phyloP scores from a whole-genome alignment of 2,797 vertebrate genomes.

The Takifugu rubripes region DNA sequence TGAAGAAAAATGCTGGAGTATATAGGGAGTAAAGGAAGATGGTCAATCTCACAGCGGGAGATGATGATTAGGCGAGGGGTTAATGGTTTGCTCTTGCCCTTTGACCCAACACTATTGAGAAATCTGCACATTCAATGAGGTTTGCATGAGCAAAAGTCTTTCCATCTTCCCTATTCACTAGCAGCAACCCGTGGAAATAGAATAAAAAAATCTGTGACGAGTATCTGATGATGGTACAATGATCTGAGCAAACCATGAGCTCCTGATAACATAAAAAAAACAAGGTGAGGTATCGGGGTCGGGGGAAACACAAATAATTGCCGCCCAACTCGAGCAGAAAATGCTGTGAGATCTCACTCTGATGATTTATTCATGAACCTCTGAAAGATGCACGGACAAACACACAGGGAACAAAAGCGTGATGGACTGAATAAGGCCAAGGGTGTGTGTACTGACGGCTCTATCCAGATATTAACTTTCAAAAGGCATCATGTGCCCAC shows the following conservation, averaged over 20 bases:
- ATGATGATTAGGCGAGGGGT: slow-evolving; percentile 44
- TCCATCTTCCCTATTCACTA: background rate
- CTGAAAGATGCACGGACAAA: slow-evolving; percentile 7
- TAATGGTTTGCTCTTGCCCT: too few relatives aligned
- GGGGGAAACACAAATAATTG: slow-evolving; percentile 11
- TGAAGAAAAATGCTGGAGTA: slow-evolving; percentile 61
- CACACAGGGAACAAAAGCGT: slow-evolving; percentile 41
- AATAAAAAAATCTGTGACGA: background rate
- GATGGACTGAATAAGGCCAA: slow-evolving; percentile 62
- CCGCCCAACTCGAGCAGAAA: slow-evolving; percentile 23
- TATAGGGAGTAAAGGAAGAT: slow-evolving; percentile 71
- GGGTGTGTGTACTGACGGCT: slow-evolving; percentile 82
- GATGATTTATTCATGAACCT: slow-evolving; percentile 48
- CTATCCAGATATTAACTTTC: slow-evolving; percentile 77
- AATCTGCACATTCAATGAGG: background rate
- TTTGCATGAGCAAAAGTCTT: background rate
- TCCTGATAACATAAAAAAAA: slow-evolving; percentile 13
- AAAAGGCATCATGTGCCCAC: slow-evolving; percentile 78
- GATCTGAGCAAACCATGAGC: slow-evolving; percentile 21
- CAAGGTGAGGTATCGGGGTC: slow-evolving; percentile 4
- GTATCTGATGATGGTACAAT: slow-evolving; percentile 3
- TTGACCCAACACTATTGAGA: too few relatives aligned
- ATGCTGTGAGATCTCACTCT: slow-evolving; percentile 46
- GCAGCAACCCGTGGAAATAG: background rate
- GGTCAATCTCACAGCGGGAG: slow-evolving; percentile 65